Percentiles rank a stretch among this genome's conserved stretches.
These are phyloP conservation scores for Pteromalus puparum DNA, from an alignment of 1,140 invertebrate species.

Conservation along the genomic window DNA sequence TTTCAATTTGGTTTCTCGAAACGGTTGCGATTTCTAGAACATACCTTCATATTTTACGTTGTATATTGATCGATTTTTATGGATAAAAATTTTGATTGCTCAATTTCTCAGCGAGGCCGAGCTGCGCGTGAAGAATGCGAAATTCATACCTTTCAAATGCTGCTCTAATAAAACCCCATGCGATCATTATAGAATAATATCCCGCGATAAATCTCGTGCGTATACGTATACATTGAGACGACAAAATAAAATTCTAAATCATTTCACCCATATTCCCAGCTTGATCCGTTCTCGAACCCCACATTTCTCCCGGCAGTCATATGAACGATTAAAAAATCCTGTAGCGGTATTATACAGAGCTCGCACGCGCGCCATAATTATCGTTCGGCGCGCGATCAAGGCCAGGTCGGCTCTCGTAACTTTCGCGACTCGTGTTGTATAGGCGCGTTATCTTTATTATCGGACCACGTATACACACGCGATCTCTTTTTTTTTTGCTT, in stretches of 20 bases:
- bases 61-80: not conserved
- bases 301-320: too few relatives aligned
- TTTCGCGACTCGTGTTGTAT: conserved; percentile 5
- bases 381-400: conserved; percentile 37
- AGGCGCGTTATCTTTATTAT: conserved; percentile 40
- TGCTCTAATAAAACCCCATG: too few relatives aligned
- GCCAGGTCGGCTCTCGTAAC: conserved; percentile 34
- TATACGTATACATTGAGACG: too few relatives aligned
- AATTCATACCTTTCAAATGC: too few relatives aligned
- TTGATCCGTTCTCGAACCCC: too few relatives aligned
- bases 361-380: conserved; percentile 14
- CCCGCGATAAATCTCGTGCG: too few relatives aligned
- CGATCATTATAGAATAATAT: too few relatives aligned
- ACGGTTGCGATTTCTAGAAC: too few relatives aligned
- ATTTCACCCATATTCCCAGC: too few relatives aligned
- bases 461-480: not conserved
- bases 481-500: not conserved
- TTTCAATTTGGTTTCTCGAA: too few relatives aligned
- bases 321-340: not conserved
- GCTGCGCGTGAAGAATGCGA: not conserved
- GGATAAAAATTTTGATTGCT: conserved; percentile 3
- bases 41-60: not conserved
- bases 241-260: too few relatives aligned
- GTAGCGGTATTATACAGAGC: conserved; percentile 28
- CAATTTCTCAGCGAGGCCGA: not conserved